These are phyloP conservation scores for Troilus luridus DNA, from an alignment of 2,888 invertebrate species.

Conservation along the genomic window DNA sequence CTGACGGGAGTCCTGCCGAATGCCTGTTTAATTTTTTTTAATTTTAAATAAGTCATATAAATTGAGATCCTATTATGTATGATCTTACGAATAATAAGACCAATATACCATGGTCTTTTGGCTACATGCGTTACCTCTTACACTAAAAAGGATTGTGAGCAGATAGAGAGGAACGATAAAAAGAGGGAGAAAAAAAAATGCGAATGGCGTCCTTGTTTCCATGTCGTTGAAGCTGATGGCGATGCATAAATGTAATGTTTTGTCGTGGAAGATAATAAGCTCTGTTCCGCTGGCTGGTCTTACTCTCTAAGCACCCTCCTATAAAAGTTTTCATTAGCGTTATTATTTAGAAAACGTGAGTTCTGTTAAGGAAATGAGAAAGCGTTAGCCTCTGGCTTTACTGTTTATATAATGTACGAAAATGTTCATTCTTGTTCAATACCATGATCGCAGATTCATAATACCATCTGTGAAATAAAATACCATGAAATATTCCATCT, in stretches of 20 bases:
- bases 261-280: conserved; percentile 1
- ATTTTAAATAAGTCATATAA: too few relatives aligned
- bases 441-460: too few relatives aligned
- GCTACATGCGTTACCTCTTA: too few relatives aligned
- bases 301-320: background rate
- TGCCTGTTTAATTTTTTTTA: too few relatives aligned
- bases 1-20: too few relatives aligned
- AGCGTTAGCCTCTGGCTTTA: background rate
- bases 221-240: conserved; percentile 5
- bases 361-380: background rate
- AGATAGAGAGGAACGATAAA: background rate
- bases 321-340: background rate
- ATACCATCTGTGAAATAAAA: too few relatives aligned
- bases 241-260: background rate
- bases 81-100: too few relatives aligned
- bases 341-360: background rate
- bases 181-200: background rate
- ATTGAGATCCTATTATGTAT: too few relatives aligned
- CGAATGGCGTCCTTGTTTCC: background rate
- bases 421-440: too few relatives aligned
- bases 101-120: too few relatives aligned
- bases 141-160: background rate
- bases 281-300: background rate
- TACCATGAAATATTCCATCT: too few relatives aligned
- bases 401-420: too few relatives aligned